A percentile compares a stretch with the other conserved stretches of the same genome.
Evolutionary conservation across 2,113 vertebrate genomes (phyloP).

Genomic region (Halichoerus grypus): DNA sequence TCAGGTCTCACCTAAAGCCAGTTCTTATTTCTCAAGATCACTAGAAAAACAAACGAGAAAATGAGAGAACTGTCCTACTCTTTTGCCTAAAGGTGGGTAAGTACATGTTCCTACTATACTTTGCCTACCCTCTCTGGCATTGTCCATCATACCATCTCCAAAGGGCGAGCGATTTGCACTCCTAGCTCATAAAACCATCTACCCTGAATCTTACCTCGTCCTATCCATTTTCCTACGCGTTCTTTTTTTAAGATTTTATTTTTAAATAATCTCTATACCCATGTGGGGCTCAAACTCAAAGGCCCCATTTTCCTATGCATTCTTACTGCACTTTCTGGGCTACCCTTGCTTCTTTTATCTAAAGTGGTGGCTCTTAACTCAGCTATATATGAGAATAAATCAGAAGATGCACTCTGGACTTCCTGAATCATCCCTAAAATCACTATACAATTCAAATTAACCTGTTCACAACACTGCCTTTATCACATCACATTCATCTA

Average conservation of each 20-base stretch:
- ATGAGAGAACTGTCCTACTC: neutral
- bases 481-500: neutral
- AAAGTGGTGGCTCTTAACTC: neutral
- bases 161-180: neutral
- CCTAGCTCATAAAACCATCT: neutral
- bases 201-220: neutral
- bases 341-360: constrained; percentile 18
- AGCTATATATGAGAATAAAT: neutral
- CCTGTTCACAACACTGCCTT: neutral
- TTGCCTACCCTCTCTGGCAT: neutral
- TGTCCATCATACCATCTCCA: neutral
- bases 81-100: neutral
- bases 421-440: neutral
- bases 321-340: neutral
- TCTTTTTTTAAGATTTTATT: neutral
- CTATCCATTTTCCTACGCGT: neutral
- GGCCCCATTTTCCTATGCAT: neutral
- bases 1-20: neutral
- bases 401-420: neutral
- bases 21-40: neutral
- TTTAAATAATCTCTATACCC: neutral
- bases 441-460: neutral
- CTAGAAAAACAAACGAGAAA: neutral
- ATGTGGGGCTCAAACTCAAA: neutral
- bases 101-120: neutral